phyloP scores from a whole-genome alignment of 1,140 invertebrate genomes.

The Nephotettix cincticeps region DNA sequence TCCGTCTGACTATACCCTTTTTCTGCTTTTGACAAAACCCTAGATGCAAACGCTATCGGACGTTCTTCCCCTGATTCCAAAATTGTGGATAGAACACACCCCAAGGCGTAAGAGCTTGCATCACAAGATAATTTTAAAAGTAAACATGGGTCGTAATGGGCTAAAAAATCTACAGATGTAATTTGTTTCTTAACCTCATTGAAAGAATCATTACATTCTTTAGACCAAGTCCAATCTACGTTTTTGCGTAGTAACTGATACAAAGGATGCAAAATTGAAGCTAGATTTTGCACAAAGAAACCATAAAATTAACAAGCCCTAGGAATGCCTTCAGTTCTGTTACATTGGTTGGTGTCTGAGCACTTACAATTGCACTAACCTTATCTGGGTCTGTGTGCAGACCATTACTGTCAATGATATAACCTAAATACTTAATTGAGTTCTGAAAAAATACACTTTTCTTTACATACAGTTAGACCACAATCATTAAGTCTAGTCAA shows the following conservation, averaged over 20 bases:
- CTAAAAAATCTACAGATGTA: no score
- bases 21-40: slow-evolving; percentile 4
- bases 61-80: slow-evolving; percentile 38
- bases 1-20: no score
- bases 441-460: background rate
- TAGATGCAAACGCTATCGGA: slow-evolving; percentile 45
- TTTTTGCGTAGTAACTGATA: slow-evolving; percentile 32
- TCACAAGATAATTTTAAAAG: slow-evolving; percentile 41
- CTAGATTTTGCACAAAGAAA: slow-evolving; percentile 32
- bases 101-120: slow-evolving; percentile 42
- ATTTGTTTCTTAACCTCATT: slow-evolving; percentile 29
- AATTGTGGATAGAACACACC: slow-evolving; percentile 44
- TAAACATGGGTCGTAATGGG: slow-evolving; percentile 39
- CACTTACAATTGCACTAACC: background rate
- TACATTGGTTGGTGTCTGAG: background rate
- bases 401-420: no score
- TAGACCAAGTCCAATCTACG: slow-evolving; percentile 29
- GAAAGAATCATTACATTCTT: slow-evolving; percentile 30
- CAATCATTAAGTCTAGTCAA: background rate
- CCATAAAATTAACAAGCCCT: slow-evolving; percentile 34
- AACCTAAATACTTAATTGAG: background rate
- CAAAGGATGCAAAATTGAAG: slow-evolving; percentile 26
- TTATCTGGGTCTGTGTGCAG: background rate
- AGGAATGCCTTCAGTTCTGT: slow-evolving; percentile 26
- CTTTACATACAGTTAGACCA: background rate